phyloP scores from a whole-genome alignment of 2,888 invertebrate species.

The Linnaemya vulpina region DNA sequence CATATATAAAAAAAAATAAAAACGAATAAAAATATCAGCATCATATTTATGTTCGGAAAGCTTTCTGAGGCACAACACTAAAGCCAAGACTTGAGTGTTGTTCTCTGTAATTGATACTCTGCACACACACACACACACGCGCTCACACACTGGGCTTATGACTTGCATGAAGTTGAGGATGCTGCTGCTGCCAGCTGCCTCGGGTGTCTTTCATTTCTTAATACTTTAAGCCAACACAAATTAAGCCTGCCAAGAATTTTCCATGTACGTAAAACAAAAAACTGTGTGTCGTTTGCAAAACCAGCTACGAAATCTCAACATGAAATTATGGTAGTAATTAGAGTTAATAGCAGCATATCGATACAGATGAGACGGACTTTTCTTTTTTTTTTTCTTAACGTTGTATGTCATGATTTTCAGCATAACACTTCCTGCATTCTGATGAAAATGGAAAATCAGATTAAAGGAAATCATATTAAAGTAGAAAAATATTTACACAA shows the following conservation, averaged over 20 bases:
- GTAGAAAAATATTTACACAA: neutral
- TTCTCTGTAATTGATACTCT: slow-evolving; percentile 63
- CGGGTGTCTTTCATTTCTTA: slow-evolving; percentile 29
- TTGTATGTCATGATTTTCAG: slow-evolving; percentile 60
- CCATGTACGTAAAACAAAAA: neutral
- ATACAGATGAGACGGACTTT: slow-evolving; percentile 34
- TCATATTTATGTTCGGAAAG: slow-evolving; percentile 50
- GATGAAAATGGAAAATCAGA: slow-evolving; percentile 15
- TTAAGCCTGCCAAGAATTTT: slow-evolving; percentile 52
- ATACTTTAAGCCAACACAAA: slow-evolving; percentile 63
- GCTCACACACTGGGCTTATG: neutral
- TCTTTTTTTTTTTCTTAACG: slow-evolving; percentile 2
- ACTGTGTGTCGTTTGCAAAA: neutral
- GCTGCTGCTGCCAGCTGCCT: neutral
- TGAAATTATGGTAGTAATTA: slow-evolving; percentile 65
- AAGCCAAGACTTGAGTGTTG: neutral
- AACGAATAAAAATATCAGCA: slow-evolving; percentile 33
- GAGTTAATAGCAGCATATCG: slow-evolving; percentile 66
- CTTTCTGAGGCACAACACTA: neutral
- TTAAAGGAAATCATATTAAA: slow-evolving; percentile 7
- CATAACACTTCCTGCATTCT: slow-evolving; percentile 65
- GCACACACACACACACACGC: neutral
- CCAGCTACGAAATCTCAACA: slow-evolving; percentile 14
- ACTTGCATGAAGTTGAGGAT: neutral
- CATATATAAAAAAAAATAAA: neutral